A percentile compares a stretch with the other conserved stretches of the same genome.
These are phyloP conservation scores for Epirrita christyi DNA, from an alignment of 2,888 invertebrate species.

Conservation along the genomic window DNA sequence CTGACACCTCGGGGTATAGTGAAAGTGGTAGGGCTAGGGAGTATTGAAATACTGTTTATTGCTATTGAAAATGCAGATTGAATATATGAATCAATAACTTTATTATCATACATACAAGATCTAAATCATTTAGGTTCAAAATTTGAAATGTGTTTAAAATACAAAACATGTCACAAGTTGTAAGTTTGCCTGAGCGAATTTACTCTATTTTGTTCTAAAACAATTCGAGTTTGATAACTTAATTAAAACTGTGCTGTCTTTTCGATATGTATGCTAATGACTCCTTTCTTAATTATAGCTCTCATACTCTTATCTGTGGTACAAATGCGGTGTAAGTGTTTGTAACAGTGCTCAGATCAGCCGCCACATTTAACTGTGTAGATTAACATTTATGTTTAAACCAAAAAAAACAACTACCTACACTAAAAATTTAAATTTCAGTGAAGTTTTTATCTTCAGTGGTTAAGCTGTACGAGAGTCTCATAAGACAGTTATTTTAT, in stretches of 20 bases:
- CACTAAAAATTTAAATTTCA: no score
- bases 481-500: constrained; percentile 27
- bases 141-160: not conserved
- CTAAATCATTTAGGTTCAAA: not conserved
- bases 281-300: constrained; percentile 36
- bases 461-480: no score
- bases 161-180: not conserved
- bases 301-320: constrained; percentile 46
- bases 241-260: constrained; percentile 32
- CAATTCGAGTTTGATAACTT: constrained; percentile 23
- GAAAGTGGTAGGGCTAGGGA: constrained; percentile 57
- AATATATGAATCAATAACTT: constrained; percentile 15
- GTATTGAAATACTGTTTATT: constrained; percentile 21
- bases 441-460: no score
- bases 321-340: constrained; percentile 49
- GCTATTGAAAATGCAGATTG: constrained; percentile 13
- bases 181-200: constrained; percentile 5
- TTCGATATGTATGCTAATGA: constrained; percentile 37
- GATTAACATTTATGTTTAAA: constrained; percentile 31
- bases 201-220: constrained; percentile 9
- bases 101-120: constrained; percentile 5
- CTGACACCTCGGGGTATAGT: constrained; percentile 63
- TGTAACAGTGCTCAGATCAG: constrained; percentile 41
- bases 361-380: constrained; percentile 19
- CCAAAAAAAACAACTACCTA: constrained; percentile 8